Evolutionary conservation across 1,140 invertebrate genomes (phyloP).

Genomic region (Mercenaria mercenaria): DNA sequence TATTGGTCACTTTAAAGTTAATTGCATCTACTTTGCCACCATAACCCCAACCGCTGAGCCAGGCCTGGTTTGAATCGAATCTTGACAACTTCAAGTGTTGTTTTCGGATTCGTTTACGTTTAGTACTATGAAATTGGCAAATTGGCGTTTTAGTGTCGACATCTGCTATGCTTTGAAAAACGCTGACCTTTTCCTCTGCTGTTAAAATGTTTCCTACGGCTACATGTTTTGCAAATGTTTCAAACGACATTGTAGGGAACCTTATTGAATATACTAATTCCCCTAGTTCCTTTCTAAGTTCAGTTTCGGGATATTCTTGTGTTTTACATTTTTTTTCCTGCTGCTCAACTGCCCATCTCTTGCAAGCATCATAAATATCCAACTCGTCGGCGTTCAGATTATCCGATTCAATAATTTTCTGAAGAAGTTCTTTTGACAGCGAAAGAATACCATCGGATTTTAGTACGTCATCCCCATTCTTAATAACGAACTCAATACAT

Average conservation of each 20-base stretch:
- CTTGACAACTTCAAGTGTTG: background rate
- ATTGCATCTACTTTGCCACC: background rate
- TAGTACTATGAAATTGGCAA: background rate
- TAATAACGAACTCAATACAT: too few species aligned
- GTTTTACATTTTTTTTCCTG: background rate
- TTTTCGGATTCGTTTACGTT: background rate
- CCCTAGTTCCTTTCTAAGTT: background rate
- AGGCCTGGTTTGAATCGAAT: background rate
- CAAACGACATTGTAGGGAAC: background rate
- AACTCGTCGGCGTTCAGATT: slow-evolving; percentile 8
- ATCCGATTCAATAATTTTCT: background rate
- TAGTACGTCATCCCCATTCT: slow-evolving; percentile 22
- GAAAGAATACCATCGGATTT: background rate
- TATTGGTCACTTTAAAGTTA: background rate
- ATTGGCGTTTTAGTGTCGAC: background rate
- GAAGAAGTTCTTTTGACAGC: too few species aligned
- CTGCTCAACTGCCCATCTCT: slow-evolving; percentile 3
- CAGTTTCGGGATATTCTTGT: background rate
- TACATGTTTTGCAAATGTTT: background rate
- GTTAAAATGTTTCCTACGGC: background rate
- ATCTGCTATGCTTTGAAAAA: background rate
- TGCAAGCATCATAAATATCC: slow-evolving; percentile 6
- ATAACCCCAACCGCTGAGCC: background rate
- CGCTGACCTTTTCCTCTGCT: background rate
- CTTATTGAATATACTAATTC: background rate